phyloP scores from a whole-genome alignment of 2,113 vertebrate genomes.

The Rana temporaria region DNA sequence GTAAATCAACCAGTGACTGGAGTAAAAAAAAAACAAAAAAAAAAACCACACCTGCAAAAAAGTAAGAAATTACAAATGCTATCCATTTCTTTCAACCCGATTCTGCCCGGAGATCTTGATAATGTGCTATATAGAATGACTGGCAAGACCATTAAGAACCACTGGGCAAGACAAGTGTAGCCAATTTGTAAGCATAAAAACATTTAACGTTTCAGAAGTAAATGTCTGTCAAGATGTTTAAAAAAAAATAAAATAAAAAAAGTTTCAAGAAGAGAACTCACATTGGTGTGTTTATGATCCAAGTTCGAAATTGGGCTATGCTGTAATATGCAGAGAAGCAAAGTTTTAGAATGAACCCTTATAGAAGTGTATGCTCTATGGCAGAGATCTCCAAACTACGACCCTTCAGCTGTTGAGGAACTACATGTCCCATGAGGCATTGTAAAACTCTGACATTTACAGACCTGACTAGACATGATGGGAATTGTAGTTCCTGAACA shows the following conservation, averaged over 20 bases:
- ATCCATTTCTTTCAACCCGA: neutral
- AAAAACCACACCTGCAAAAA: too few species aligned
- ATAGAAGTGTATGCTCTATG: constrained; percentile 60
- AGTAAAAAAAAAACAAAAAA: too few species aligned
- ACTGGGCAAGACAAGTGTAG: constrained; percentile 67
- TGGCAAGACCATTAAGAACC: neutral
- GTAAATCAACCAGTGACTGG: too few species aligned
- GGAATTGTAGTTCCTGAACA: too few species aligned
- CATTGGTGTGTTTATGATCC: constrained; percentile 70
- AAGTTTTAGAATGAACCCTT: constrained; percentile 64
- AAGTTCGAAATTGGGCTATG: constrained; percentile 74
- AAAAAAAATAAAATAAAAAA: constrained; percentile 71
- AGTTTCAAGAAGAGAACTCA: constrained; percentile 75
- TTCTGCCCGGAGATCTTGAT: neutral
- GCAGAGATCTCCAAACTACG: too few species aligned
- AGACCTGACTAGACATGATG: too few species aligned
- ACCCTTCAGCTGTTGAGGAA: too few species aligned
- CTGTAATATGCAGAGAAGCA: constrained; percentile 72
- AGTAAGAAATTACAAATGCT: too few species aligned
- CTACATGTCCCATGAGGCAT: too few species aligned
- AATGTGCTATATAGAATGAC: neutral
- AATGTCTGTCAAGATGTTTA: constrained; percentile 77
- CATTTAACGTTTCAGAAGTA: constrained; percentile 57
- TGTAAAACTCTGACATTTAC: too few species aligned
- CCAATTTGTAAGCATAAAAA: constrained; percentile 75